Base-by-base conservation (phyloP, 2,888 invertebrate genomes). In the Xestia c-nigrum region DNA sequence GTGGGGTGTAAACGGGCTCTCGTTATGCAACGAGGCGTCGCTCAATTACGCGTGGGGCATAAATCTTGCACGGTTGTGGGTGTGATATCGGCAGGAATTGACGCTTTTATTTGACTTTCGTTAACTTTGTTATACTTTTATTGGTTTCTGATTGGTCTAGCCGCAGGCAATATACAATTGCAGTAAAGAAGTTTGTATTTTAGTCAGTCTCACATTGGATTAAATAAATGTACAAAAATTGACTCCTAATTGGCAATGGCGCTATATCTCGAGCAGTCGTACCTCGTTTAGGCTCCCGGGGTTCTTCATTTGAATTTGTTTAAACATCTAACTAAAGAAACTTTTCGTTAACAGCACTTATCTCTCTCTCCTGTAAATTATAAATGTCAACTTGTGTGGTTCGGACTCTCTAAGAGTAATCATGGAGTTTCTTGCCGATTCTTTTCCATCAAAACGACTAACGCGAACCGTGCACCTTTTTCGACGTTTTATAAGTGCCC, bases 21-120 rank as follows among this genome's bases (percentile, higher is more conserved):
- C 24, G 55, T 50, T 40, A 46, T 38, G 55, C 65, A 57, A 38
- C 38, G 57, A 43, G 61, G 69, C 79, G 67, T 73, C 76, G 71
- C 40, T 38, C 59, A 78, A 82, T 84, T 83, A 84, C 69, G 67
- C 64, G 71, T 16, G 6, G 6, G 19, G 76, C 77, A 88, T 88
- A 88, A 87, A 88, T 87, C 81, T 80, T 68, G n/a, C 61, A 12
- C 14, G 31, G 14, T 61, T 69, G 86, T 85, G 79, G 85, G 83
- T 71, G 83, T 78, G 70, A 71, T 52, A 43, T 43, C 47, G 67
- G 1, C 66, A 19, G 40, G 21, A 64, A 74, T 77, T 84, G 76
- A 76, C 71, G 75, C 43, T 83, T 85, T 78, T 87, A 78, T 79
- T 85, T 72, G 31, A 77, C 55, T 73, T 72, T 75, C 65, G 59